These are phyloP conservation scores for Tineola bisselliella DNA, from an alignment of 2,888 invertebrate genomes.

Conservation along the genomic window DNA sequence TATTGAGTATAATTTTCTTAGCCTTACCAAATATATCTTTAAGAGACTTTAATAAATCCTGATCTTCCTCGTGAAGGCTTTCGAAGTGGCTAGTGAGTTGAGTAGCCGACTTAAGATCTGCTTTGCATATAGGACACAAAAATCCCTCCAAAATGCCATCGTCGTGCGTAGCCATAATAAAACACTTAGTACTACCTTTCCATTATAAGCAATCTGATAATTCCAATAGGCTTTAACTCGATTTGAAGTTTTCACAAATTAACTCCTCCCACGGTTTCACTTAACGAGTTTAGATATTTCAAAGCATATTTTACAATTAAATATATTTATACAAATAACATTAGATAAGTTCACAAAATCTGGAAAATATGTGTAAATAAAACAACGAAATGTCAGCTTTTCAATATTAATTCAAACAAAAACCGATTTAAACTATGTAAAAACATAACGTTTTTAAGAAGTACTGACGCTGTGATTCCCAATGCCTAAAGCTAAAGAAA, in stretches of 20 bases:
- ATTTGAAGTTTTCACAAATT: neutral
- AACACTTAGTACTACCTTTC: neutral
- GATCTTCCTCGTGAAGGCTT: slow-evolving; percentile 86
- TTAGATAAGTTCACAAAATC: too few relatives aligned
- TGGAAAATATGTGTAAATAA: too few relatives aligned
- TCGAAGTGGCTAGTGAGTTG: slow-evolving; percentile 91
- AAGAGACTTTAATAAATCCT: slow-evolving; percentile 81
- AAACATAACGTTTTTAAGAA: too few relatives aligned
- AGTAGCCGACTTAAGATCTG: slow-evolving; percentile 85
- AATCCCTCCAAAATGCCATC: slow-evolving; percentile 89
- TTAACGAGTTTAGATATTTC: neutral
- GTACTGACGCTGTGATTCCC: too few relatives aligned
- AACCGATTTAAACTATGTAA: too few relatives aligned
- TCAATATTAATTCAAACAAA: too few relatives aligned
- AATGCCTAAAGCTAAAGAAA: neutral
- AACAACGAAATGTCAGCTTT: too few relatives aligned
- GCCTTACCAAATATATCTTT: slow-evolving; percentile 90
- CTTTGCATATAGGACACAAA: slow-evolving; percentile 93
- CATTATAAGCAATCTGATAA: neutral
- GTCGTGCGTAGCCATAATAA: slow-evolving; percentile 51
- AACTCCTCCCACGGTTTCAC: slow-evolving; percentile 5
- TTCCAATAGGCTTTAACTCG: neutral
- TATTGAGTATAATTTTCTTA: slow-evolving; percentile 85
- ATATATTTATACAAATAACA: too few relatives aligned
- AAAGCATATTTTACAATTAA: too few relatives aligned